Evolutionary conservation across 2,888 invertebrate genomes (phyloP), one percentile per base, ranked within the genome.

Genomic region (Cheilosia grossa): DNA sequence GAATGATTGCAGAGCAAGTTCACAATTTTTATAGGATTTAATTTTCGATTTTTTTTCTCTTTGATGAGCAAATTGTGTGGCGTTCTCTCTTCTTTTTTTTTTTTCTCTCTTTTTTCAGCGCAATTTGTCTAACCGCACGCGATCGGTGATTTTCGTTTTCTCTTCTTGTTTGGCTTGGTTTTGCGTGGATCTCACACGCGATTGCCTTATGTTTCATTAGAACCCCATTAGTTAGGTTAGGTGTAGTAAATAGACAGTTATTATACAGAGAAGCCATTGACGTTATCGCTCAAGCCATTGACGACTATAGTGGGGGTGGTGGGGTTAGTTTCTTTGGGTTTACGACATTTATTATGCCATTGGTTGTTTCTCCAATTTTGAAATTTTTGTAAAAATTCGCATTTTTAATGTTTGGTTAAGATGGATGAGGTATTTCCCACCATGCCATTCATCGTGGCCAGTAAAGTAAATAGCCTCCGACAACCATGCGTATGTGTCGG

Each of bases 21-120:
- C 72, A 53, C 27, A 85, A 85, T 58, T 85, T 85, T 85, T 85
- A 85, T 85, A 85, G 72, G 81, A 81, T 85, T 85, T 81, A 77
- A 85, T 81, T 85, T 77, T 85, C 17, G 42, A 70, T 49, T 81
- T 80, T 72, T 80, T 81, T 81, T 81, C 85, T 85, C 58, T 64
- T 63, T 64, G 21, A 13, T 54, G 2, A 1, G 9, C 15, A 30
- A 44, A 4, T 1, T 30, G 42, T 63, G 44, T 24, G 42, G 13
- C 2, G 21, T 51, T 61, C 59, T 77, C 47, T 51, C 27, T 27
- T 27, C 1, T 27, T 6, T 27, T 47, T 19, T 10, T 51, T 51
- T 2, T 24, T 2, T 24, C 24, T 74, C 81, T 85, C 75, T 75
- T 83, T 80, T 21, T 58, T 81, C 81, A 81, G 80, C 70, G 21